A percentile compares a stretch with the other conserved stretches of the same genome.
phyloP scores from a whole-genome alignment of 1,140 invertebrate species.

The Eupeodes corollae region DNA sequence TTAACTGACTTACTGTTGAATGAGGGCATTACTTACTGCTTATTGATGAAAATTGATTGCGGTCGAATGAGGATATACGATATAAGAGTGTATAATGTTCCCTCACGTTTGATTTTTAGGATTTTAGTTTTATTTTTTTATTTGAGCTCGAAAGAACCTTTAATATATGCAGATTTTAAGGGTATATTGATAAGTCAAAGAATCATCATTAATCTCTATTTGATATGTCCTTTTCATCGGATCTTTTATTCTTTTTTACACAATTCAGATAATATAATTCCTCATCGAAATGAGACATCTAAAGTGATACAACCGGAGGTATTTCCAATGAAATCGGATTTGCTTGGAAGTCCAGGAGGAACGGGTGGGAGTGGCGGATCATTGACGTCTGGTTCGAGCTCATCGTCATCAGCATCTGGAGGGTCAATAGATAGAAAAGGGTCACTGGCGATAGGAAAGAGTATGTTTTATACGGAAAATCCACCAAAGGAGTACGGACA shows the following conservation, averaged over 20 bases:
- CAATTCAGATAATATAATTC: conserved; percentile 28
- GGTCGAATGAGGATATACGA: too few species aligned
- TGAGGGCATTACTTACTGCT: too few species aligned
- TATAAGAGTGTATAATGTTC: too few species aligned
- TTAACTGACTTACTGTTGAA: too few species aligned
- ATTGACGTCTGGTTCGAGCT: conserved; percentile 12
- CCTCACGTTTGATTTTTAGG: too few species aligned
- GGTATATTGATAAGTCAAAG: too few species aligned
- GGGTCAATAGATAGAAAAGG: conserved; percentile 21
- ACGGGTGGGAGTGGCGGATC: conserved; percentile 19
- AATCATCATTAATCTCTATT: too few species aligned
- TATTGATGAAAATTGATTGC: too few species aligned
- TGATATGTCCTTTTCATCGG: too few species aligned
- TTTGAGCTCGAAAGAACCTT: too few species aligned
- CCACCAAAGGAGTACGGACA: conserved; percentile 33
- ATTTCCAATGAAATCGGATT: conserved; percentile 30
- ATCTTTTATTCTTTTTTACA: neutral
- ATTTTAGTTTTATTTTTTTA: too few species aligned
- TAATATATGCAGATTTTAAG: too few species aligned
- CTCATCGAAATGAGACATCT: conserved; percentile 31
- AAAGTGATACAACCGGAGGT: conserved; percentile 33
- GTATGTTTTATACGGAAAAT: conserved; percentile 35
- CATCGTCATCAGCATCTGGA: conserved; percentile 6
- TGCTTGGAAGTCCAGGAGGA: conserved; percentile 17
- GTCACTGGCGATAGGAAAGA: conserved; percentile 35